phyloP scores from a whole-genome alignment of 2,113 vertebrate genomes.

The Cricetomys ansorgei region DNA sequence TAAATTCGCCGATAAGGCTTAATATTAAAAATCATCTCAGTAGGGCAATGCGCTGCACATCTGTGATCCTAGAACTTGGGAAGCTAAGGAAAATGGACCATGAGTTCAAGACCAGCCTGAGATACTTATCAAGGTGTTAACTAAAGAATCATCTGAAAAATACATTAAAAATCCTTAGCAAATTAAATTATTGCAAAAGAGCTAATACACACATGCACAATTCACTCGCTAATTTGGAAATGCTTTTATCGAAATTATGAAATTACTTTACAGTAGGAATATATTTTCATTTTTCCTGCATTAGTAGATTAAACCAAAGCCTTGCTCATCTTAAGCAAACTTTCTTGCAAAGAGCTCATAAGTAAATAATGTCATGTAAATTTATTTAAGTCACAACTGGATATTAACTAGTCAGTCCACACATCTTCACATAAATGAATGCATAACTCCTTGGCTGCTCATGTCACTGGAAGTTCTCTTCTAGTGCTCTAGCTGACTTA shows the following conservation, averaged over 20 bases:
- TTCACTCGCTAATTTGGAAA: constrained; percentile 57
- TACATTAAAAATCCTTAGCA: constrained; percentile 71
- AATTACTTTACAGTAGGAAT: constrained; percentile 20
- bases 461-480: constrained; percentile 20
- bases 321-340: not conserved
- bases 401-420: not conserved
- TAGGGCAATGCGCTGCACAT: not conserved
- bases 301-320: not conserved
- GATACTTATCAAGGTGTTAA: not conserved
- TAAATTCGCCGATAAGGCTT: constrained; percentile 80
- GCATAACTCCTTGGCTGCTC: constrained; percentile 24
- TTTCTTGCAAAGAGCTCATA: no score
- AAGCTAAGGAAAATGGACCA: not conserved
- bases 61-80: not conserved
- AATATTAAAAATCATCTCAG: constrained; percentile 72
- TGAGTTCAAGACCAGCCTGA: not conserved
- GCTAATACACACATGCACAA: constrained; percentile 27
- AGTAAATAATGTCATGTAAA: constrained; percentile 60
- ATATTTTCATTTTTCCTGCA: not conserved
- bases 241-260: no score
- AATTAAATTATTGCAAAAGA: constrained; percentile 75
- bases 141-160: not conserved
- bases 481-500: not conserved
- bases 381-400: constrained; percentile 34
- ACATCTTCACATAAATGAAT: constrained; percentile 51